A percentile compares a stretch with the other conserved stretches of the same genome.
Evolutionary conservation across 2,888 invertebrate species (phyloP).

Genomic region (Lymantria dispar): DNA sequence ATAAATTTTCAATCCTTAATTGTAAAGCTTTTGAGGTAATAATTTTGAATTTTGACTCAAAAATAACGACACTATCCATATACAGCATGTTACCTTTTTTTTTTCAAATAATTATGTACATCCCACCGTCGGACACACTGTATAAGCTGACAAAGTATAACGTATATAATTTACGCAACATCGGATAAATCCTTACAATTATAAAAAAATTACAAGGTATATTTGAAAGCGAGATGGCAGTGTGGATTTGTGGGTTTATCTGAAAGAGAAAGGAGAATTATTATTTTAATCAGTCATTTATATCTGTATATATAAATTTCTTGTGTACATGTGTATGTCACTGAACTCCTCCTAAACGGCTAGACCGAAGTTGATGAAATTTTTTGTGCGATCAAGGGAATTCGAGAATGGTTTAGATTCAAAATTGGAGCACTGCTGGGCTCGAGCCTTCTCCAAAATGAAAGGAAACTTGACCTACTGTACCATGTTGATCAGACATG

Average conservation of each 20-base stretch:
- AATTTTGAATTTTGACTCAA: neutral
- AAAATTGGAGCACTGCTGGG: too few relatives aligned
- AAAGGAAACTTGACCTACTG: too few relatives aligned
- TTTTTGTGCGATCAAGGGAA: too few relatives aligned
- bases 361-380: too few relatives aligned
- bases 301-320: too few relatives aligned
- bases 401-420: too few relatives aligned
- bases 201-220: conserved; percentile 55
- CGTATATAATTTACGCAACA: conserved; percentile 25
- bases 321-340: too few relatives aligned
- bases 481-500: too few relatives aligned
- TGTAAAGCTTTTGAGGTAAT: neutral
- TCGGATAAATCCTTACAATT: conserved; percentile 38
- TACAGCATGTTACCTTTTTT: conserved; percentile 23
- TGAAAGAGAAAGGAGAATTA: conserved; percentile 41
- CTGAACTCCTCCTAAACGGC: too few relatives aligned
- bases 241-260: conserved; percentile 65
- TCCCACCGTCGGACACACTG: conserved; percentile 40
- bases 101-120: conserved; percentile 43
- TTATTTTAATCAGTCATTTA: too few relatives aligned
- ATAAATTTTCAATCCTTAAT: too few relatives aligned
- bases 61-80: conserved; percentile 18
- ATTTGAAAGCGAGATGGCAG: conserved; percentile 80
- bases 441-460: too few relatives aligned
- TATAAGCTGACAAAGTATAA: conserved; percentile 26